These are phyloP conservation scores for Neosilurus mollespiculum DNA, from an alignment of 2,797 vertebrate species.

Conservation along the genomic window DNA sequence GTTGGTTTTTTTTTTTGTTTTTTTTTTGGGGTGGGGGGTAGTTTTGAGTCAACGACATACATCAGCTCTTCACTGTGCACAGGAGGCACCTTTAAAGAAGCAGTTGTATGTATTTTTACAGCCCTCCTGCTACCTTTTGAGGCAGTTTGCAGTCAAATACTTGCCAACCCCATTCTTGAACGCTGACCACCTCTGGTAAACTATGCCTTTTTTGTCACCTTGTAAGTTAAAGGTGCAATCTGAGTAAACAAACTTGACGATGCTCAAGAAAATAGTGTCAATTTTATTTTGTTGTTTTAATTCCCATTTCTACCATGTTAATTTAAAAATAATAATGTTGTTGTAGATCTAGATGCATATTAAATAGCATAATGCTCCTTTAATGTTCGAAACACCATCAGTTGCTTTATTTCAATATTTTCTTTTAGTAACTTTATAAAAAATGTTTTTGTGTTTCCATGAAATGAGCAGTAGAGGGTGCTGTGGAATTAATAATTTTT, in stretches of 20 bases:
- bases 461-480: conserved; percentile 38
- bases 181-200: neutral
- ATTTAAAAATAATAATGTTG: neutral
- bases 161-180: neutral
- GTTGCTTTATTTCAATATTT: neutral
- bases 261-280: neutral
- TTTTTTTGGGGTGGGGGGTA: too few relatives aligned
- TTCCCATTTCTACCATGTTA: too few relatives aligned
- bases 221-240: neutral
- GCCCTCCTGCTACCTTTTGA: neutral
- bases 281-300: neutral
- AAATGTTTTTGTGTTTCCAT: neutral
- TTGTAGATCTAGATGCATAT: neutral
- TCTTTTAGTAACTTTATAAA: neutral
- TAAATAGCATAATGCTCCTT: neutral
- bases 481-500: conserved; percentile 43
- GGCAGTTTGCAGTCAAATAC: neutral
- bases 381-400: neutral
- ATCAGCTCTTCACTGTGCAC: too few relatives aligned
- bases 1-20: too few relatives aligned
- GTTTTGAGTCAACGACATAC: too few relatives aligned
- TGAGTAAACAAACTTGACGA: too few relatives aligned
- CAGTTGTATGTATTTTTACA: neutral
- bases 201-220: neutral
- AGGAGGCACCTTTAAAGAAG: neutral